Evolutionary conservation across 2,113 vertebrate species (phyloP).

Genomic region (Dolichotis patagonum): DNA sequence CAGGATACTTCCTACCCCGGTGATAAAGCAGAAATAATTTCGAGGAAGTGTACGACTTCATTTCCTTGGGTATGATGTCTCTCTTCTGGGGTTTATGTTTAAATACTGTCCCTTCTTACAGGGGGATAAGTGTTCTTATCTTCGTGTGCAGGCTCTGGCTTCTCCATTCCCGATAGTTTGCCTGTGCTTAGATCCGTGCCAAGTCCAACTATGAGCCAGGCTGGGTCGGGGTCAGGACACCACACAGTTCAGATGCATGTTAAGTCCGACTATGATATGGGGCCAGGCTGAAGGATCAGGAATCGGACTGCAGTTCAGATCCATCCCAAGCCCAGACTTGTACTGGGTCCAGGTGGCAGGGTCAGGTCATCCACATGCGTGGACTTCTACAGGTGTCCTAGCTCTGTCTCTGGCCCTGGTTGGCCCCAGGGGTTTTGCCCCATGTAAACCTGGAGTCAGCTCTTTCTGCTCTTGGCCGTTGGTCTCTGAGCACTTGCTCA

Average conservation of each 20-base stretch:
- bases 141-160: neutral
- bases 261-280: neutral
- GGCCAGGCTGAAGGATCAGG: neutral
- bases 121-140: neutral
- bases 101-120: neutral
- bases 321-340: neutral
- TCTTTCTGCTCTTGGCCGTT: neutral
- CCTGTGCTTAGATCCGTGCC: neutral
- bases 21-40: neutral
- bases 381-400: neutral
- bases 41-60: neutral
- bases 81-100: neutral
- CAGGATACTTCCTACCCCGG: neutral
- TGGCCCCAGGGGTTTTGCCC: neutral
- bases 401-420: neutral
- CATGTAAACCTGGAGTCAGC: neutral
- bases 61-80: neutral
- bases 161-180: neutral
- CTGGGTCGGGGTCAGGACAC: neutral
- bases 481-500: neutral
- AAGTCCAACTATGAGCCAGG: neutral
- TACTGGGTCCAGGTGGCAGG: neutral
- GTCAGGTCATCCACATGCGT: neutral
- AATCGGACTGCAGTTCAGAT: neutral
- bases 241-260: neutral